Evolutionary conservation across 2,113 vertebrate species (phyloP).

Genomic region (Myrmophylax atrothorax): DNA sequence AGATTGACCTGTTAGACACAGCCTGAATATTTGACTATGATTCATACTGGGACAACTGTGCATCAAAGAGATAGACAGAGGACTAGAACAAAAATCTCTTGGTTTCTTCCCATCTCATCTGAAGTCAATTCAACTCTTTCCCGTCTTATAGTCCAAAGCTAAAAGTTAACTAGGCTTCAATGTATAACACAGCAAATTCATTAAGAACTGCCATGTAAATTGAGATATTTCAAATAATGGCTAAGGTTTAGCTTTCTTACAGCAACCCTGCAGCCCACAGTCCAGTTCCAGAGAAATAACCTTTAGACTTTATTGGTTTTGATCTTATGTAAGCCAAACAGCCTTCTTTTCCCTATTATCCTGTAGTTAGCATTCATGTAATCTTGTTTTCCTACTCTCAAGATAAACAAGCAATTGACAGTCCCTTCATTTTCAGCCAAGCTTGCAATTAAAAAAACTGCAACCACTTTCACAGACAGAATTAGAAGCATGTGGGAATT

Average conservation of each 20-base stretch:
- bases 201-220: not conserved
- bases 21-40: not conserved
- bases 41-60: not conserved
- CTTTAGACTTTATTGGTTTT: not conserved
- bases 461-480: not conserved
- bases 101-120: not conserved
- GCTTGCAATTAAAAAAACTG: not conserved
- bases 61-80: not conserved
- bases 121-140: not conserved
- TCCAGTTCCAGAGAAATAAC: not conserved
- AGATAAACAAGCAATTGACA: constrained; percentile 30
- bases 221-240: not conserved
- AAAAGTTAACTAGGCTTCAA: not conserved
- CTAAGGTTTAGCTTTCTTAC: not conserved
- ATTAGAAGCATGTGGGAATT: not conserved
- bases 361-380: constrained; percentile 18
- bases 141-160: not conserved
- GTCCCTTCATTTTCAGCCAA: constrained; percentile 2
- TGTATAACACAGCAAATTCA: not conserved
- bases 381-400: not conserved
- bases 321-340: not conserved
- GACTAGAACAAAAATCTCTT: not conserved
- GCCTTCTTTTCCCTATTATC: not conserved
- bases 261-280: not conserved
- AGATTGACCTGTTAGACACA: constrained; percentile 30